Evolutionary conservation across 2,888 invertebrate genomes (phyloP), one percentile per base, ranked within the genome.

Genomic region (Lamellibrachia columna): DNA sequence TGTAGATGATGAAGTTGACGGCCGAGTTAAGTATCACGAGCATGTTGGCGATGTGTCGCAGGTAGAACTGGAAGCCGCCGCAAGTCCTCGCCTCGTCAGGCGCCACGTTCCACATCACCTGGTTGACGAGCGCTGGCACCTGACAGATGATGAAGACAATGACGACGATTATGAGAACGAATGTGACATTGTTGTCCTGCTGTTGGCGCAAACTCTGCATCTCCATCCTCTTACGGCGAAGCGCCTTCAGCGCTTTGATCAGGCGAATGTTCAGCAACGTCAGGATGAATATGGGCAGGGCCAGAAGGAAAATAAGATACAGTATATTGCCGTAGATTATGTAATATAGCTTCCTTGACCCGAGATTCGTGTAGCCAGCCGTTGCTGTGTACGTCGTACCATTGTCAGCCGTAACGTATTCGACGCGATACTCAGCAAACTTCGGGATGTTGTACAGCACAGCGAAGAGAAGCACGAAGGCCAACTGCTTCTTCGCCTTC

Each of bases 21-120:
- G 94, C 58, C 7, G 93, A 93, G 92, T 94, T 94, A 53, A 93
- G 91, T 52, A 93, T 93, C 75, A 94, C 94, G 90, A 94, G 91
- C 75, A 92, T 93, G 93, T 94, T 94, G 92, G 93, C 92, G 60
- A 94, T 91, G 3, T 92, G 92, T 53, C 93, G 90, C 93, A 93
- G 94, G 93, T 94, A 94, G 93, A 94, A 94, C 94, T 94, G 94
- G 91, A 94, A 94, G 55, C 94, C 94, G 40, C 94, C 94, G 92
- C 94, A 94, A 6, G 90, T n/a, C 6, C 94, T 28, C 40, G 93
- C 92, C 15, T 92, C 60, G 90, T 94, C 94, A 4, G 90, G 52
- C 7, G 94, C 93, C 7, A 93, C 91, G 53, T 93, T 94, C 94
- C 94, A 94, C 52, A 94, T 92, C 40, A 94, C 93, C 92, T 94